Percentiles rank a stretch among this genome's conserved stretches.
Evolutionary conservation across 1,140 invertebrate species (phyloP).

Genomic region (Odontomachus brunneus): DNA sequence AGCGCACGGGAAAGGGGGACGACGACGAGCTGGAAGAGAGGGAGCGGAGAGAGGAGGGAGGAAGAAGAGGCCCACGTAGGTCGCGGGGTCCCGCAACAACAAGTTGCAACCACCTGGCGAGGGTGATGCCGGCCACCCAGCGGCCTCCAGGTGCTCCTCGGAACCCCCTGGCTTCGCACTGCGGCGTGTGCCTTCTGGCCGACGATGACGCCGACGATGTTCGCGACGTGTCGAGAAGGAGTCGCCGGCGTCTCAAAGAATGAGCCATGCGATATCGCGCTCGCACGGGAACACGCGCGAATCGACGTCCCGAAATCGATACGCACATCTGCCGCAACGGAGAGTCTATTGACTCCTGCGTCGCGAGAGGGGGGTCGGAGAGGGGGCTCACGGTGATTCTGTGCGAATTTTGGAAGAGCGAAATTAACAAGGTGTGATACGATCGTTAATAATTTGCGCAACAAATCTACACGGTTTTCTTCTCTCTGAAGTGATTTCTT

Average conservation of each 20-base stretch:
- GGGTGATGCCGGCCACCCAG: slow-evolving; percentile 76
- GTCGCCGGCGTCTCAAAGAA: slow-evolving; percentile 53
- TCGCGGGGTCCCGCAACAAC: slow-evolving; percentile 76
- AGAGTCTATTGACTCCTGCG: slow-evolving; percentile 69
- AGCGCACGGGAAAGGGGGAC: background rate
- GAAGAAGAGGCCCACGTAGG: slow-evolving; percentile 59
- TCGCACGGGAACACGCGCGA: slow-evolving; percentile 71
- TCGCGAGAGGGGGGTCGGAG: background rate
- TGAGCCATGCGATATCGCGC: slow-evolving; percentile 45
- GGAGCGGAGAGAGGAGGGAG: background rate
- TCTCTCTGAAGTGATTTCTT: too few relatives aligned
- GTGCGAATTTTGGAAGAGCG: slow-evolving; percentile 30
- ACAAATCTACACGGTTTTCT: too few relatives aligned
- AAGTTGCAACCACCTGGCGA: slow-evolving; percentile 83
- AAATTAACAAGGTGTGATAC: slow-evolving; percentile 1
- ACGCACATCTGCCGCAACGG: slow-evolving; percentile 71
- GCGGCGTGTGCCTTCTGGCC: slow-evolving; percentile 74
- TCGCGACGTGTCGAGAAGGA: slow-evolving; percentile 22
- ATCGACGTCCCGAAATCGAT: slow-evolving; percentile 72
- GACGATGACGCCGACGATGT: slow-evolving; percentile 28
- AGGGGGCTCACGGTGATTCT: background rate
- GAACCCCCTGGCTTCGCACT: slow-evolving; percentile 68
- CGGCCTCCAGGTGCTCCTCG: slow-evolving; percentile 78
- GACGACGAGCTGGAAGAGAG: too few relatives aligned
- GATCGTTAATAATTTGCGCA: slow-evolving; percentile 13